phyloP scores from a whole-genome alignment of 2,888 invertebrate genomes.

The Timandra comae region DNA sequence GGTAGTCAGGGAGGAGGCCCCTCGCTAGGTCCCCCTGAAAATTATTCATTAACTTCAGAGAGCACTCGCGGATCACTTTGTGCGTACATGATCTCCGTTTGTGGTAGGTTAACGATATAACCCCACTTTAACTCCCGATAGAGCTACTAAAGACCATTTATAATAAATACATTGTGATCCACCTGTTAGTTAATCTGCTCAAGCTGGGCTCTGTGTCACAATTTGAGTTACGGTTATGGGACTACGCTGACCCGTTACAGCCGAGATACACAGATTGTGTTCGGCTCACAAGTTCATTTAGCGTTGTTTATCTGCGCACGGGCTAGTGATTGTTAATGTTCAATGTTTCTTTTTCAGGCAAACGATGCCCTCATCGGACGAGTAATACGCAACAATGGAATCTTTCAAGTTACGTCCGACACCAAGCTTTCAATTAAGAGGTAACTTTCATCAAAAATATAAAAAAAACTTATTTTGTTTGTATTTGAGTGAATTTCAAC shows the following conservation, averaged over 20 bases:
- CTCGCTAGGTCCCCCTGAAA: conserved; percentile 25
- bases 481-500: too few relatives aligned
- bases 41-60: conserved; percentile 38
- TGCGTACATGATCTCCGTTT: conserved; percentile 28
- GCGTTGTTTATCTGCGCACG: too few relatives aligned
- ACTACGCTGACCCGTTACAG: too few relatives aligned
- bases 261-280: too few relatives aligned
- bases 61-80: conserved; percentile 28
- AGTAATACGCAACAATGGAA: conserved; percentile 45
- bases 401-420: conserved; percentile 34
- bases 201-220: conserved; percentile 7
- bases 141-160: conserved; percentile 8
- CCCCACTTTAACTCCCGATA: conserved; percentile 15
- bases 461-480: too few relatives aligned
- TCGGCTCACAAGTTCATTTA: too few relatives aligned
- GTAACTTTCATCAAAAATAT: too few relatives aligned
- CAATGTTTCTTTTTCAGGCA: conserved; percentile 40
- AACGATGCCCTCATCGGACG: conserved; percentile 43
- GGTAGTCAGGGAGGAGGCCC: conserved; percentile 4
- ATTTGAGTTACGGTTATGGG: conserved; percentile 9
- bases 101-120: conserved; percentile 30
- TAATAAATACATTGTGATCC: conserved; percentile 12
- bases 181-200: conserved; percentile 7
- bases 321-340: too few relatives aligned
- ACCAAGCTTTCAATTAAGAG: conserved; percentile 45